Percentiles rank a stretch among this genome's conserved stretches.
Evolutionary conservation across 2,888 invertebrate genomes (phyloP).

Genomic region (Lasioglossum morio): DNA sequence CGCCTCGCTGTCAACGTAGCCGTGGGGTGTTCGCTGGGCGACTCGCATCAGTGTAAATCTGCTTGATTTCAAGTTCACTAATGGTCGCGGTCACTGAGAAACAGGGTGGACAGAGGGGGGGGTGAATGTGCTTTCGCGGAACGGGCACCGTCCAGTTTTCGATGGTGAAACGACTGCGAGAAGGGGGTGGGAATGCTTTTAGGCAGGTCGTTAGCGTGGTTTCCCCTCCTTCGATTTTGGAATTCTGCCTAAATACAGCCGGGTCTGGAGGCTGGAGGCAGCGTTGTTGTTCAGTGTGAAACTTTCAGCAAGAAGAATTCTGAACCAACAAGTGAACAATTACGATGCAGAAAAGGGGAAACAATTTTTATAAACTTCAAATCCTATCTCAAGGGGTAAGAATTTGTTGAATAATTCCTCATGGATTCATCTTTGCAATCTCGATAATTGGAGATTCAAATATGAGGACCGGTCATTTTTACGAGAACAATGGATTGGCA

Average conservation of each 20-base stretch:
- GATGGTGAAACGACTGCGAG: conserved; percentile 38
- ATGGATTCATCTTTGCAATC: too few relatives aligned
- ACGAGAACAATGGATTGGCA: too few relatives aligned
- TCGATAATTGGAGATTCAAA: too few relatives aligned
- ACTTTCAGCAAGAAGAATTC: too few relatives aligned
- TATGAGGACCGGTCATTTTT: too few relatives aligned
- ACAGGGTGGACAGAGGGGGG: neutral
- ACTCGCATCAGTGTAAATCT: conserved; percentile 44
- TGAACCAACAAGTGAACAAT: too few relatives aligned
- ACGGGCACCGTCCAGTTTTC: conserved; percentile 35
- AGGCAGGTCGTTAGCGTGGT: conserved; percentile 46
- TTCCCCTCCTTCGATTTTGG: conserved; percentile 32
- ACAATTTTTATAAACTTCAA: too few relatives aligned
- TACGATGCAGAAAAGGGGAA: too few relatives aligned
- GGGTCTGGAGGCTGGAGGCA: neutral
- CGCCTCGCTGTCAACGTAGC: neutral
- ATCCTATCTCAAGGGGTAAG: too few relatives aligned
- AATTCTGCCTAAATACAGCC: conserved; percentile 40
- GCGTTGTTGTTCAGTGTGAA: neutral
- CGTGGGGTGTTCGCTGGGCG: neutral
- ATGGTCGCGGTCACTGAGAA: conserved; percentile 57
- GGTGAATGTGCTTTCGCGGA: neutral
- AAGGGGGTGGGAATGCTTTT: conserved; percentile 42
- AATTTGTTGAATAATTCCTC: too few relatives aligned
- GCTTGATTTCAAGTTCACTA: conserved; percentile 66